These are phyloP conservation scores for Cacoxenus indagator DNA, from an alignment of 2,888 invertebrate species.

Conservation along the genomic window DNA sequence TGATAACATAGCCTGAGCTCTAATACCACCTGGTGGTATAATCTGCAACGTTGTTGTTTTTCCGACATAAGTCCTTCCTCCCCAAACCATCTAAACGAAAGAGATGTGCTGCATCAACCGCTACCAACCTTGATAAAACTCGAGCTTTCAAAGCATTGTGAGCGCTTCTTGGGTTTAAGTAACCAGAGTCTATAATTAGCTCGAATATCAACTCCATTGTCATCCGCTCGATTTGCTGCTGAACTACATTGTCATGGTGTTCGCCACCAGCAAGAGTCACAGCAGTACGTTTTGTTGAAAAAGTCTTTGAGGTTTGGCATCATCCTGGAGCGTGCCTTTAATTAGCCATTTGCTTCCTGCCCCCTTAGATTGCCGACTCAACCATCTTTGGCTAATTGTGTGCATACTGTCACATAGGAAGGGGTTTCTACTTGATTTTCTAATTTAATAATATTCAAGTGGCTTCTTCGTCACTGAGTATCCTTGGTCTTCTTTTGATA, in stretches of 20 bases:
- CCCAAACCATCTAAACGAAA: too few relatives aligned
- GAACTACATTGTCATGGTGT: background rate
- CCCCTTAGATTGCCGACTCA: constrained; percentile 21
- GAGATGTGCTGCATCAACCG: too few relatives aligned
- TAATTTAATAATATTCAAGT: constrained; percentile 47
- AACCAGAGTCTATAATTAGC: constrained; percentile 30
- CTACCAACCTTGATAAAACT: too few relatives aligned
- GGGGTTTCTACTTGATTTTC: constrained; percentile 32
- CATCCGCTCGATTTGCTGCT: constrained; percentile 11
- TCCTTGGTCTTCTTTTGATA: background rate
- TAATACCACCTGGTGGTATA: too few relatives aligned
- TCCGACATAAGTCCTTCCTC: too few relatives aligned
- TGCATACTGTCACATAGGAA: background rate
- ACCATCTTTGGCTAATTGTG: constrained; percentile 1
- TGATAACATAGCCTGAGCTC: too few relatives aligned
- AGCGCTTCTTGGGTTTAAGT: too few relatives aligned
- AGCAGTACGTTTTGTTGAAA: background rate
- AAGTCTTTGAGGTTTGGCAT: constrained; percentile 21
- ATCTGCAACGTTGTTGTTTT: too few relatives aligned
- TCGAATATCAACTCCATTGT: constrained; percentile 22
- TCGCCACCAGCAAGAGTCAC: too few relatives aligned
- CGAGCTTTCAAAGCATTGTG: too few relatives aligned
- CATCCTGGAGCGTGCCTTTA: constrained; percentile 57
- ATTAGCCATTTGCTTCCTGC: constrained; percentile 56
- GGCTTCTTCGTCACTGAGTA: constrained; percentile 14